Percentiles rank a stretch among this genome's conserved stretches.
Evolutionary conservation across 2,113 vertebrate genomes (phyloP).

Genomic region (Seriola aureovittata): DNA sequence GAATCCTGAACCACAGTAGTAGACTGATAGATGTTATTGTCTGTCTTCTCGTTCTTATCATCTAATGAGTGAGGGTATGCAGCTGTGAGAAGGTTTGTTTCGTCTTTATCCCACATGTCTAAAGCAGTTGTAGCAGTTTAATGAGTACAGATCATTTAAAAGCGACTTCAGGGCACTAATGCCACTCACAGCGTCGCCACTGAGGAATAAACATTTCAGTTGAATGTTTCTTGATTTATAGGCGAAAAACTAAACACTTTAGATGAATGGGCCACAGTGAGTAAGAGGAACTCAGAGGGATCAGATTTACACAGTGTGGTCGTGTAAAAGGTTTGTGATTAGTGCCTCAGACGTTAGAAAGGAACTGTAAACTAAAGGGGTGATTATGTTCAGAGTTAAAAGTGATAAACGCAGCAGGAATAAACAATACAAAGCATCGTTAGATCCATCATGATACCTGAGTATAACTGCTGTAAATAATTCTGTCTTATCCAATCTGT

Average conservation of each 20-base stretch:
- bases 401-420: neutral
- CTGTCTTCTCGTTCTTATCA: neutral
- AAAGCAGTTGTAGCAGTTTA: neutral
- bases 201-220: slow-evolving; percentile 2
- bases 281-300: too few relatives aligned
- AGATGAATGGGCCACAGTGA: neutral
- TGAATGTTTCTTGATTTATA: neutral
- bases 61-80: neutral
- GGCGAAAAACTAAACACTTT: slow-evolving; percentile 2
- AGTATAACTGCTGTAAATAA: neutral
- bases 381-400: neutral
- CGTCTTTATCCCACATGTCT: neutral
- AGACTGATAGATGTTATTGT: too few relatives aligned
- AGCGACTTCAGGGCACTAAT: too few relatives aligned
- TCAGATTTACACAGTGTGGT: neutral
- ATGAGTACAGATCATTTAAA: neutral
- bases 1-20: neutral
- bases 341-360: neutral
- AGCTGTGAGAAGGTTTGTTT: neutral
- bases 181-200: neutral
- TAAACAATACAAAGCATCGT: neutral
- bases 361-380: neutral
- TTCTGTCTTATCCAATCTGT: neutral
- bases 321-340: neutral
- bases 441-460: neutral